Evolutionary conservation across 2,888 invertebrate genomes (phyloP).

Genomic region (Philhelius pedissequus): DNA sequence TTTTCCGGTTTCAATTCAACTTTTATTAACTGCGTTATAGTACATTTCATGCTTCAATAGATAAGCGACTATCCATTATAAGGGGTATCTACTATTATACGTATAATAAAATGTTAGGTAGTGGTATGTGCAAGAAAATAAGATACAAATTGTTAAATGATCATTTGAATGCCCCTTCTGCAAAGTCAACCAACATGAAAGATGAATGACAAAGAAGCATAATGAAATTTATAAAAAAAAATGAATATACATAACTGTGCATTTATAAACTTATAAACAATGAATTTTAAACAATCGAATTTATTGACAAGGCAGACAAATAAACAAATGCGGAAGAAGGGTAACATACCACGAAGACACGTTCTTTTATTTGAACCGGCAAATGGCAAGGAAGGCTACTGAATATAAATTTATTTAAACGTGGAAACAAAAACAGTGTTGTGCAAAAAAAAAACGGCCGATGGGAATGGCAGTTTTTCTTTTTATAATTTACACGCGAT

Average conservation of each 20-base stretch:
- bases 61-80: slow-evolving; percentile 7
- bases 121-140: no score
- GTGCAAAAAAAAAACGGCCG: neutral
- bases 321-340: slow-evolving; percentile 60
- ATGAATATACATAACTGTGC: neutral
- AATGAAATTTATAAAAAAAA: neutral
- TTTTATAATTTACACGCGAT: no score
- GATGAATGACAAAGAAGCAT: slow-evolving; percentile 6
- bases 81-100: neutral
- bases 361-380: slow-evolving; percentile 11
- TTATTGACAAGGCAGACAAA: slow-evolving; percentile 41
- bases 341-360: neutral
- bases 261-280: slow-evolving; percentile 29
- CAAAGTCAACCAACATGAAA: slow-evolving; percentile 39
- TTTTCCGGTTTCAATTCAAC: slow-evolving; percentile 67
- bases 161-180: slow-evolving; percentile 19
- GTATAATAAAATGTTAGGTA: no score
- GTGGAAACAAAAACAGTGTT: neutral
- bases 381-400: slow-evolving; percentile 21
- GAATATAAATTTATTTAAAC: neutral
- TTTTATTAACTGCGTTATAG: slow-evolving; percentile 28
- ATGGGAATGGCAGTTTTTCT: no score
- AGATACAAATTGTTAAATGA: slow-evolving; percentile 11
- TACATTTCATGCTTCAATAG: slow-evolving; percentile 56
- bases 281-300: slow-evolving; percentile 44